Conservation (phyloP, 2,888 invertebrate species). For the Drosophila meridiana region DNA sequence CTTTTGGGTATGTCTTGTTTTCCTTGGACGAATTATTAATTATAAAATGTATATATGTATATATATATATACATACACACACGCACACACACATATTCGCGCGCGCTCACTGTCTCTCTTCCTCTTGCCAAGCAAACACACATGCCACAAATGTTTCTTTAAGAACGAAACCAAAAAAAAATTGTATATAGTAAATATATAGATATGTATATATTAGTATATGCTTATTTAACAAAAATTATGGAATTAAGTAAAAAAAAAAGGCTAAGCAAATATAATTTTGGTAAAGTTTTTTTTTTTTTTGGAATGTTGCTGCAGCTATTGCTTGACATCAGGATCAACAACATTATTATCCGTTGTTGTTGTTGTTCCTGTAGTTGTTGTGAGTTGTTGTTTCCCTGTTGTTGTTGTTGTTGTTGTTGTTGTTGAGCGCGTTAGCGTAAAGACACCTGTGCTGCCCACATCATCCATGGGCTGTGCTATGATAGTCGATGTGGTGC, state of each 20-base stretch:
- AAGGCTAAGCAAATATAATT: not conserved
- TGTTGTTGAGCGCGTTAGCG: conserved; percentile 58
- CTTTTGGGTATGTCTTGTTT: conserved; percentile 10
- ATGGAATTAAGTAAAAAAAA: conserved; percentile 15
- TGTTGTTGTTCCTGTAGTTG: conserved; percentile 29
- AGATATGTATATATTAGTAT: conserved; percentile 1
- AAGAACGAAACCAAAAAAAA: conserved; percentile 14
- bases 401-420: conserved; percentile 37
- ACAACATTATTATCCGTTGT: conserved; percentile 17
- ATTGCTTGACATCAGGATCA: conserved; percentile 32
- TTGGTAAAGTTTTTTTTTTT: not conserved
- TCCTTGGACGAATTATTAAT: conserved; percentile 19
- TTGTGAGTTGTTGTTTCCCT: conserved; percentile 44
- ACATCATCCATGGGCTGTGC: conserved; percentile 77
- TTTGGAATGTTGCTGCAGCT: conserved; percentile 17
- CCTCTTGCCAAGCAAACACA: conserved; percentile 43
- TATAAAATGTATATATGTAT: not conserved
- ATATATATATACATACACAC: not conserved
- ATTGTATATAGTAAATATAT: conserved; percentile 7
- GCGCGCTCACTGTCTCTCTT: conserved; percentile 21
- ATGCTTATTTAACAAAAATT: conserved; percentile 7
- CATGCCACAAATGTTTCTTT: conserved; percentile 51
- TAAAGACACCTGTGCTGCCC: conserved; percentile 74
- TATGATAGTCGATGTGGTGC: conserved; percentile 80
- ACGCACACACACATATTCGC: conserved; percentile 17